phyloP scores from a whole-genome alignment of 2,888 invertebrate genomes.

The Cotesia congregata region DNA sequence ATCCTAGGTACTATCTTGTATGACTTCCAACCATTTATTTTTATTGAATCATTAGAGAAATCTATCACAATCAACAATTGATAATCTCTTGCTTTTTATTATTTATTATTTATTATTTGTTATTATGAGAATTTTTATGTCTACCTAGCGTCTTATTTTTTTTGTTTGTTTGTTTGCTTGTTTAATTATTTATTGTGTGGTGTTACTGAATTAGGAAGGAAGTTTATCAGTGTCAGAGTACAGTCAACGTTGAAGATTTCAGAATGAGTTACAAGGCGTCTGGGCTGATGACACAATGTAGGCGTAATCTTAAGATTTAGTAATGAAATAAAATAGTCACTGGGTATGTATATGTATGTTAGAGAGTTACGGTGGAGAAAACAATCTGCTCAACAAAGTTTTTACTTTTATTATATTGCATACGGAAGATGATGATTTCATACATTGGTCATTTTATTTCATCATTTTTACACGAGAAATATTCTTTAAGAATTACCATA shows the following conservation, averaged over 20 bases:
- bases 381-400: not conserved
- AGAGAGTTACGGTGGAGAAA: not conserved
- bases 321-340: not conserved
- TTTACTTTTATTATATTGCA: not conserved
- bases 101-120: not conserved
- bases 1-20: not conserved
- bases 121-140: too few relatives aligned
- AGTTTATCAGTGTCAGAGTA: not conserved
- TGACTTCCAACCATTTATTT: slow-evolving; percentile 5
- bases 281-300: not conserved
- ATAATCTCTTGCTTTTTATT: not conserved
- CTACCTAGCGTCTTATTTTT: not conserved
- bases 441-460: too few relatives aligned
- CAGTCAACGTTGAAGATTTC: not conserved
- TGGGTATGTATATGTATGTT: not conserved
- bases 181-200: not conserved
- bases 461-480: too few relatives aligned
- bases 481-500: too few relatives aligned
- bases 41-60: slow-evolving; percentile 18
- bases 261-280: not conserved
- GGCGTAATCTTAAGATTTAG: not conserved
- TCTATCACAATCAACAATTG: not conserved
- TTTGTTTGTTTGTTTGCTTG: not conserved
- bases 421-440: too few relatives aligned
- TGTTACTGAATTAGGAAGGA: not conserved